Evolutionary conservation across 2,888 invertebrate genomes (phyloP).

Genomic region (Pasiphila rectangulata): DNA sequence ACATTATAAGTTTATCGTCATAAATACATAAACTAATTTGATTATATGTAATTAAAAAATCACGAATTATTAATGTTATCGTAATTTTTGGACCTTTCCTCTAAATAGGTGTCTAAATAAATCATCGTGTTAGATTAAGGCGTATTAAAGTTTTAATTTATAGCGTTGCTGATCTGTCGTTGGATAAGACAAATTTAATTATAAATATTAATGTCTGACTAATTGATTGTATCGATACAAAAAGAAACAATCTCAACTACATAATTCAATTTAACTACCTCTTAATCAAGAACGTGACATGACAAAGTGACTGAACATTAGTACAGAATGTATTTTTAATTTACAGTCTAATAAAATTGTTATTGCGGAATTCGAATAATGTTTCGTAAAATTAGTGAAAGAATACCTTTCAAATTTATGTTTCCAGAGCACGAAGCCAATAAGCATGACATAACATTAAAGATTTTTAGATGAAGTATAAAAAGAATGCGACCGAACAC

Average conservation of each 20-base stretch:
- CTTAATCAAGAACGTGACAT: slow-evolving; percentile 19
- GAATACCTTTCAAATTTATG: neutral
- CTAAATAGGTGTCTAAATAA: neutral
- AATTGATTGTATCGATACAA: neutral
- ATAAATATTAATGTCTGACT: neutral
- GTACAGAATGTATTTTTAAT: slow-evolving; percentile 2
- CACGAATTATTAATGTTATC: too few relatives aligned
- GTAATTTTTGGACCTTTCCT: too few relatives aligned
- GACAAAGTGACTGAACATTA: slow-evolving; percentile 11
- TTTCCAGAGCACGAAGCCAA: neutral
- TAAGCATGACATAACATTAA: neutral
- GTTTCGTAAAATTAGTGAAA: neutral
- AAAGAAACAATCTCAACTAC: slow-evolving; percentile 1
- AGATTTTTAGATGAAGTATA: neutral
- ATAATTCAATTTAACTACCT: slow-evolving; percentile 3
- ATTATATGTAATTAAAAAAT: too few relatives aligned
- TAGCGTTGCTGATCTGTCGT: neutral
- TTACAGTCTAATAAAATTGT: neutral
- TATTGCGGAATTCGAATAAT: neutral
- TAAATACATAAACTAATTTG: too few relatives aligned
- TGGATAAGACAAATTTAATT: slow-evolving; percentile 1
- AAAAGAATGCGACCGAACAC: slow-evolving; percentile 38
- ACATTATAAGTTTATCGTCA: too few relatives aligned
- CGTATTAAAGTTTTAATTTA: neutral
- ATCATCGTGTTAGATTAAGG: neutral